Evolutionary conservation across 2,113 vertebrate species (phyloP).

Genomic region (Murina feae): DNA sequence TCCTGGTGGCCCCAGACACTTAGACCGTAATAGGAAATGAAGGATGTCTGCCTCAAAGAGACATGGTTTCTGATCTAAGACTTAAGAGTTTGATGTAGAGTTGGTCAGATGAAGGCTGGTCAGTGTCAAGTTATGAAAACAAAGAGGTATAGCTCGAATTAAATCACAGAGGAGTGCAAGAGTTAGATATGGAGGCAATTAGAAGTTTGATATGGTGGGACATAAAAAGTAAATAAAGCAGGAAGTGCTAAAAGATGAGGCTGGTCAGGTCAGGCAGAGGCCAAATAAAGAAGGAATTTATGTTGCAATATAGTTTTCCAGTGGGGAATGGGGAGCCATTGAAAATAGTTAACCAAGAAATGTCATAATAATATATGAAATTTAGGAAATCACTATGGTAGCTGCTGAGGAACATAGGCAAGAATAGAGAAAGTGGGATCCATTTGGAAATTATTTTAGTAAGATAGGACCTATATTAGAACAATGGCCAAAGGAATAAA

Average conservation of each 20-base stretch:
- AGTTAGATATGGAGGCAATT: not conserved
- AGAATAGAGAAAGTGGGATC: not conserved
- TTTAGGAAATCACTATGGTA: not conserved
- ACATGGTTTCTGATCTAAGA: not conserved
- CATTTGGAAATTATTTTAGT: not conserved
- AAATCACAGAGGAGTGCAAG: not conserved
- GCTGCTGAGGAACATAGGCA: not conserved
- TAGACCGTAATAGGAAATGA: not conserved
- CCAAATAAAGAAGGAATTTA: not conserved
- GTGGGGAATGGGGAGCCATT: not conserved
- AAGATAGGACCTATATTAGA: not conserved
- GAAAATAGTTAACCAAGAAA: not conserved
- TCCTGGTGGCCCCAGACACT: not conserved
- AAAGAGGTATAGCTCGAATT: not conserved
- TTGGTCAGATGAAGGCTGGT: not conserved
- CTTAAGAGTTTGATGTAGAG: not conserved
- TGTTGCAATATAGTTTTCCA: not conserved
- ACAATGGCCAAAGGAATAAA: not conserved
- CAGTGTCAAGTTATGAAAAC: not conserved
- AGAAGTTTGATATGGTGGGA: not conserved
- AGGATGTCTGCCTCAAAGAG: not conserved
- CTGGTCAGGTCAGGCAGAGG: not conserved
- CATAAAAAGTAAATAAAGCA: not conserved
- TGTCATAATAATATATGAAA: not conserved
- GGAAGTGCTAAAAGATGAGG: not conserved